Evolutionary conservation across 2,888 invertebrate species (phyloP), one percentile per base, ranked within the genome.

Genomic region (Sussaba pulchella): DNA sequence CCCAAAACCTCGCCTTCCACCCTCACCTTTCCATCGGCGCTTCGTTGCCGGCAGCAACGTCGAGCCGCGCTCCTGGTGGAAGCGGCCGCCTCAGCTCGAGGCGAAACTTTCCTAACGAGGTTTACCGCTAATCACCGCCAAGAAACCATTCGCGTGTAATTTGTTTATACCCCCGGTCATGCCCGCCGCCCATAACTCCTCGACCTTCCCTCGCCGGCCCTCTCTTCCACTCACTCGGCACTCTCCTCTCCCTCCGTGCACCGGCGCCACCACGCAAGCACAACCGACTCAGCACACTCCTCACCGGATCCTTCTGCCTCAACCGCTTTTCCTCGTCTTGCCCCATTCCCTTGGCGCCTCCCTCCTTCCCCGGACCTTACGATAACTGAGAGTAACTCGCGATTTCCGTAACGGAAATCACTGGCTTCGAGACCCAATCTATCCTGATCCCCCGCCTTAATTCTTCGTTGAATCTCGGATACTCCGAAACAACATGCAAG

Each of bases 91-190:
- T 63, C 70, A 69, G 31, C 70, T 72, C 61, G 73, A 75, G 70
- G 81, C 82, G 83, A 87, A 88, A 88, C 87, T 89, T 89, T 81
- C 82, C 85, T 90, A 91, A 91, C 88, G 87, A 90, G 89, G 87
- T 91, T 90, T 88, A 87, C 88, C 86, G 87, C 88, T 91, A 90
- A 91, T 91, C 88, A 89, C 89, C 88, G 84, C 85, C 86, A 88
- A 89, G 89, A 89, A 91, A 90, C 90, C 87, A 88, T 91, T 91
- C 87, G 87, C 87, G 84, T 88, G 85, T 91, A 89, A 90, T 91
- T 91, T 90, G 90, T 91, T 91, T 91, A 89, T 91, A 87, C 84
- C 85, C 85, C 85, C 80, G 88, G 87, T 86, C 88, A 88, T 87
- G 85, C 86, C 87, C 84, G 72, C 81, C 80, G 78, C 74, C 86